Evolutionary conservation across 1,140 invertebrate genomes (phyloP).

Genomic region (Acromyrmex charruanus): DNA sequence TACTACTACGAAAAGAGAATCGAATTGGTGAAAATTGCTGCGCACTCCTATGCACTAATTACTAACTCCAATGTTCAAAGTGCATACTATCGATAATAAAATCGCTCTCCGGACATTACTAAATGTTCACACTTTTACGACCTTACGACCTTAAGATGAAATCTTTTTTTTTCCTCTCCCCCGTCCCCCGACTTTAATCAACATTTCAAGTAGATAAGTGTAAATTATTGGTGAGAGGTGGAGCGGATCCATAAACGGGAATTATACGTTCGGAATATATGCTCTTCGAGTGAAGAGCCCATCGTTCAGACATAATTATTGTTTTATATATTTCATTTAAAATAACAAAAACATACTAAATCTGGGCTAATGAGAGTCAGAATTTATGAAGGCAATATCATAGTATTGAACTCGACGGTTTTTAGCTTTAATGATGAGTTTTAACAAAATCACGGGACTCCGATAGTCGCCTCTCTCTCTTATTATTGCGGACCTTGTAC

Average conservation of each 20-base stretch:
- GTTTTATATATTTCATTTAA: background rate
- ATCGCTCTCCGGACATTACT: constrained; percentile 71
- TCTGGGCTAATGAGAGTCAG: too few relatives aligned
- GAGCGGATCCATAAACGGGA: background rate
- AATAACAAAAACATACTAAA: too few relatives aligned
- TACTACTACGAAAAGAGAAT: constrained; percentile 17
- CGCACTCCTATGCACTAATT: constrained; percentile 65
- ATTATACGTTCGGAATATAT: background rate
- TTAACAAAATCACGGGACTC: too few relatives aligned
- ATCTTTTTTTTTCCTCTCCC: background rate
- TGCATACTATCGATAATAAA: constrained; percentile 37
- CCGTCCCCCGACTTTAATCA: constrained; percentile 63
- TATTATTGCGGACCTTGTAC: too few relatives aligned
- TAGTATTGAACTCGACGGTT: too few relatives aligned
- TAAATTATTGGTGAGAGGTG: constrained; percentile 62
- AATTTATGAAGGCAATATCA: too few relatives aligned
- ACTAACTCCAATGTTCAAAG: constrained; percentile 62
- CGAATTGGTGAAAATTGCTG: constrained; percentile 35
- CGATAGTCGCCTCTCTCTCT: too few relatives aligned
- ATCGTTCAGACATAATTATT: background rate
- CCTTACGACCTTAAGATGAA: background rate
- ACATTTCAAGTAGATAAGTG: constrained; percentile 56
- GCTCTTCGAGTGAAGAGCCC: background rate
- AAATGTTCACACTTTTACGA: constrained; percentile 73
- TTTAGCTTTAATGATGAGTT: too few relatives aligned